Evolutionary conservation across 2,888 invertebrate species (phyloP).

Genomic region (Celastrina argiolus): DNA sequence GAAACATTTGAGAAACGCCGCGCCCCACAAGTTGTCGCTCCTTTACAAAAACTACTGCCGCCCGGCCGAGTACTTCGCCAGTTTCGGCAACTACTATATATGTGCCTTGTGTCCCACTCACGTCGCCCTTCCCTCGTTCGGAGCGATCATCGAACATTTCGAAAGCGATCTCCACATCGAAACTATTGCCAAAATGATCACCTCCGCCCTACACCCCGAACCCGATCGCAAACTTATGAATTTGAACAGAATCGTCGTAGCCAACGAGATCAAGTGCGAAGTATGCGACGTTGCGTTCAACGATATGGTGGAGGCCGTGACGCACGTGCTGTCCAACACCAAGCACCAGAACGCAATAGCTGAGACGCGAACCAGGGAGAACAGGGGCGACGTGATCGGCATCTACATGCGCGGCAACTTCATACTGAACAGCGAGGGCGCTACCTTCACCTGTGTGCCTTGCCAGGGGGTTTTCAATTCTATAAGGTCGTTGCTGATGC

Average conservation of each 20-base stretch:
- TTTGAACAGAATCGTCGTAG: constrained; percentile 44
- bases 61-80: constrained; percentile 65
- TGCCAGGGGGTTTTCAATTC: constrained; percentile 61
- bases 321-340: constrained; percentile 51
- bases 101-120: constrained; percentile 61
- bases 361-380: constrained; percentile 44
- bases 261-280: constrained; percentile 47
- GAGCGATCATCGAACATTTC: constrained; percentile 65
- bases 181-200: constrained; percentile 53
- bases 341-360: constrained; percentile 54
- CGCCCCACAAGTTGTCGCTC: constrained; percentile 58
- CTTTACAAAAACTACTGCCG: constrained; percentile 65
- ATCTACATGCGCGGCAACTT: constrained; percentile 65
- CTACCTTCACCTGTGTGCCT: constrained; percentile 50
- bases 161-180: constrained; percentile 58
- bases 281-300: constrained; percentile 50
- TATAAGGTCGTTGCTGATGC: constrained; percentile 56
- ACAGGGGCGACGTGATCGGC: constrained; percentile 64
- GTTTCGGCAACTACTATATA: constrained; percentile 67
- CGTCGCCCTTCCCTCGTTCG: constrained; percentile 61
- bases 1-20: constrained; percentile 68
- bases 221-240: constrained; percentile 45
- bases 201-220: constrained; percentile 52
- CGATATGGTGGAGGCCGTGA: constrained; percentile 46
- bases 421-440: constrained; percentile 60